Base-by-base conservation (phyloP, 2,797 vertebrate genomes). In the Sebastes dallii region DNA sequence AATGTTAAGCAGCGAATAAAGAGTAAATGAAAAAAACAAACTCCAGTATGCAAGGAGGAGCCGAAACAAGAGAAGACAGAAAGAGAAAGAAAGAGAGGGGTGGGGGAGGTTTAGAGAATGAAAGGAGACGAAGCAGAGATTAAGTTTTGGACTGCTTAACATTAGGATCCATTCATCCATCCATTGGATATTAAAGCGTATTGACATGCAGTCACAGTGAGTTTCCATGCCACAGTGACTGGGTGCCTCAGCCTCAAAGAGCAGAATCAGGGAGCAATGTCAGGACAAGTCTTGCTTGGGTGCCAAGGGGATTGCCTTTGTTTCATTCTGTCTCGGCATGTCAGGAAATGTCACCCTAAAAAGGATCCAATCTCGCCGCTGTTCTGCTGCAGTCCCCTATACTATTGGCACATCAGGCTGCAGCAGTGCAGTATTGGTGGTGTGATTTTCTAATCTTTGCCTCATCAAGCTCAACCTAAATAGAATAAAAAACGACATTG, bases 301-400 rank as follows among this genome's bases (percentile, higher is more conserved):
- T 81, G 75, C 78, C 77, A 72, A 75, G 24, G 52, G 3, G 55
- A 68, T 50, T 70, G 54, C 59, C 12, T 78, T 80, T 77, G 65
- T 87, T 83, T 80, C 20, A 66, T 73, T 88, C 42, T 66, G 83
- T 71, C 78, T 67, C 27, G 2, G 56, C 83, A 84, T 62, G 75
- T 90, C 82, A 71, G 84, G 78, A 88, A 86, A 83, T 87, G 81
- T 90, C 85, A 64, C 70, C 20, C 20, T 14, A 36, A 83, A 82
- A 56, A 61, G 30, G 67, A 87, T 81, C 62, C 36, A 34, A 1
- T 85, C 83, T 62, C 22, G 1, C 34, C 1, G 8, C 39, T 69
- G 65, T 30, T 72, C n/a, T 71, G 62, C 24, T 27, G 1, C 1
- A 7, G 71, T 65, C 54, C 46, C 80, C 61, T 46, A 42, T 42